Base-by-base conservation (phyloP, 92 coral and sea anemone genomes). In the Heteractis magnifica region DNA sequence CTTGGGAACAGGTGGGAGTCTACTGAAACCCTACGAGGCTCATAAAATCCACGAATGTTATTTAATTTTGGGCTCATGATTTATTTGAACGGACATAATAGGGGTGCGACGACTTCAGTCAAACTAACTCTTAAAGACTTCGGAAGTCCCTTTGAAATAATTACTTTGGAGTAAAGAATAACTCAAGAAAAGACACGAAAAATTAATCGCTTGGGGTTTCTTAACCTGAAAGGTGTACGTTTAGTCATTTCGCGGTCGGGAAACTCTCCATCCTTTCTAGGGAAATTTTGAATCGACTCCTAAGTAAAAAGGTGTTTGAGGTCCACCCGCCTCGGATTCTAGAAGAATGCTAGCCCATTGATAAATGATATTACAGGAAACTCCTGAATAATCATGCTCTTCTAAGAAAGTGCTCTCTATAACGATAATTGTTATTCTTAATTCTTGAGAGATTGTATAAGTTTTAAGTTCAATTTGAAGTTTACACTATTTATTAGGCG, bases 21-120 rank as follows among this genome's bases (percentile, higher is more conserved):
- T 72, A 88, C 90, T 91, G 94, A 64, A 78, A 83, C 87, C 85
- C 89, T 86, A 94, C 98, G 87, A 94, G 90, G 82, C 93, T 89
- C 88, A 84, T 91, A 91, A 90, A 91, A 93, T 89, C 85, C 80
- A 87, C 92, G 87, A 87, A 89, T 87, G 86, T 87, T 86, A 89
- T 91, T 91, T 91, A 84, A 89, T 93, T 93, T 93, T 48, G 70
- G 82, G 79, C 86, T 89, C 94, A 89, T 91, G 94, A 87, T 92
- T 89, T 93, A 93, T 93, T 93, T 93, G 94, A 79, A 72, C 68
- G 77, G 81, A 82, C 75, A 93, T 86, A 93, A 90, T 90, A 86
- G 82, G 77, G 48, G 82, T 88, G 87, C 82, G 76, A 88, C 86
- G 83, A 87, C 80, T 79, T 71, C 65, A 52, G 81, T 75, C 71